Conservation (phyloP, 2,113 vertebrate genomes). For the Percina caprodes region DNA sequence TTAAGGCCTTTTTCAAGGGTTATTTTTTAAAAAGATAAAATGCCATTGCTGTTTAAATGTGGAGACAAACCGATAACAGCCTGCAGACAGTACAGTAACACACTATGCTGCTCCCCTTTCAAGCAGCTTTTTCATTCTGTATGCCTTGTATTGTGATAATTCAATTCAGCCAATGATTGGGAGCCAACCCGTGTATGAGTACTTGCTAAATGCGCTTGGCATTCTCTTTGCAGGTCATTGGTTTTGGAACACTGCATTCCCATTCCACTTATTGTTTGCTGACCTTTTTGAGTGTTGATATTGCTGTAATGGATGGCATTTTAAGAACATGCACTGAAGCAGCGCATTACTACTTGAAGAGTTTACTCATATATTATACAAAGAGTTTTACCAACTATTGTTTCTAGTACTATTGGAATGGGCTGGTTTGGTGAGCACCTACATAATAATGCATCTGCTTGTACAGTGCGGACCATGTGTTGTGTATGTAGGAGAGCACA, state of each 20-base stretch:
- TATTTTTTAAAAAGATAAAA: neutral
- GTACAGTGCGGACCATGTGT: neutral
- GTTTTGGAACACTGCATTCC: slow-evolving; percentile 72
- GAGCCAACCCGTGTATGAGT: slow-evolving; percentile 17
- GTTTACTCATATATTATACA: neutral
- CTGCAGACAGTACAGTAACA: neutral
- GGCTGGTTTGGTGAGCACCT: neutral
- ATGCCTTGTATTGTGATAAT: slow-evolving; percentile 33
- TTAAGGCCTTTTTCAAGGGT: neutral
- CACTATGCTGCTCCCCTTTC: neutral
- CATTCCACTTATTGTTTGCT: slow-evolving; percentile 71
- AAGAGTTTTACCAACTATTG: neutral
- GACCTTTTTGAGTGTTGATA: slow-evolving; percentile 71
- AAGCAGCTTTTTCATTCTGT: neutral
- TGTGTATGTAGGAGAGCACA: neutral
- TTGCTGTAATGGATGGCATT: slow-evolving; percentile 67
- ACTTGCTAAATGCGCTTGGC: slow-evolving; percentile 58
- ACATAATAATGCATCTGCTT: neutral
- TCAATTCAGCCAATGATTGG: slow-evolving; percentile 45
- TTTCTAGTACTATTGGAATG: neutral
- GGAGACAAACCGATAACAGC: neutral
- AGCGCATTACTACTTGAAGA: neutral
- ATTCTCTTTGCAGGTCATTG: slow-evolving; percentile 74
- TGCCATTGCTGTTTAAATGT: slow-evolving; percentile 4
- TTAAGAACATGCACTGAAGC: slow-evolving; percentile 36